A percentile compares a stretch with the other conserved stretches of the same genome.
These are phyloP conservation scores for Proteles cristata DNA, from an alignment of 2,113 vertebrate genomes.

Conservation along the genomic window DNA sequence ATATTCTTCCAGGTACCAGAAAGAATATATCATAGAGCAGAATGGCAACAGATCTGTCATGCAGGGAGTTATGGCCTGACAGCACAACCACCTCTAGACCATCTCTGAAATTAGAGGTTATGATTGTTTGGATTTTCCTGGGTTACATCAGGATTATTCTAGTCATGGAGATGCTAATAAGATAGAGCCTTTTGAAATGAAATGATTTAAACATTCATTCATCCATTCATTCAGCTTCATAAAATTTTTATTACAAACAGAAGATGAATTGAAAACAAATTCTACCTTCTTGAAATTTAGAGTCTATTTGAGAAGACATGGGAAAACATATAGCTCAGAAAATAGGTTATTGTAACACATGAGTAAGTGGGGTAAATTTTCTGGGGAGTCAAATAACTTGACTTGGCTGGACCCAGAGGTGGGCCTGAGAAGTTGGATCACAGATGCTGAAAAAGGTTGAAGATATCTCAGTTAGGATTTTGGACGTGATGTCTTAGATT, in stretches of 20 bases:
- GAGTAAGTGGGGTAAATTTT: neutral
- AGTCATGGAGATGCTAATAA: neutral
- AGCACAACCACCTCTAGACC: neutral
- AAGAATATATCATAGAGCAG: neutral
- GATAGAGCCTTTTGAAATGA: neutral
- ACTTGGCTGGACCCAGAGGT: neutral
- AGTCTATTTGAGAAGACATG: neutral
- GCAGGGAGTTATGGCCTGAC: neutral
- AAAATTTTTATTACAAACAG: neutral
- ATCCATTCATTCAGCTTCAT: neutral
- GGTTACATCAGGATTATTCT: neutral
- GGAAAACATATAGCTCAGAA: neutral
- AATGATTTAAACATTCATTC: neutral
- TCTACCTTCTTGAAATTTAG: neutral
- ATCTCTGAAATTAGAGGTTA: neutral
- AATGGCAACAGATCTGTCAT: neutral
- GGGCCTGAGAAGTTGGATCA: neutral
- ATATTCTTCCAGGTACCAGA: neutral
- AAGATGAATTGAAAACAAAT: neutral
- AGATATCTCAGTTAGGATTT: neutral
- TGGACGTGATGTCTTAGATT: neutral
- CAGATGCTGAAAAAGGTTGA: neutral
- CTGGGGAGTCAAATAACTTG: neutral
- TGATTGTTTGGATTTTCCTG: neutral
- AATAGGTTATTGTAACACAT: neutral